These are phyloP conservation scores for Halcyon senegalensis DNA, from an alignment of 2,113 vertebrate genomes.

Conservation along the genomic window DNA sequence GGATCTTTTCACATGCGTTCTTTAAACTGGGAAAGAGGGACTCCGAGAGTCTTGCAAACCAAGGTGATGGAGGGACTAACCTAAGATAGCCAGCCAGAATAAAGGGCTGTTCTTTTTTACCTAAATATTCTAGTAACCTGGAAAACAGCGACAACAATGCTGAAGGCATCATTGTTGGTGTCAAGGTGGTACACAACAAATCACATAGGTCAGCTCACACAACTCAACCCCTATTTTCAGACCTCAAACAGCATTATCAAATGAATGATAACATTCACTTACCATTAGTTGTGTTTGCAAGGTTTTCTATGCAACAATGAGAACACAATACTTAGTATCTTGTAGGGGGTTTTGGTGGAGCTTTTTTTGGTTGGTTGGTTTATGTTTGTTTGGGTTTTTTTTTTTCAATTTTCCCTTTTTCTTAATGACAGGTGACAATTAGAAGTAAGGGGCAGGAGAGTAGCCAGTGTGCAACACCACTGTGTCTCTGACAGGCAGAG, in stretches of 20 bases:
- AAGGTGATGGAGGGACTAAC: not conserved
- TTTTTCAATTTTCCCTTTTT: not conserved
- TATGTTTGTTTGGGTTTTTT: too few relatives aligned
- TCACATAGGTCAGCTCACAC: not conserved
- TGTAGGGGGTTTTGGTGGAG: rapidly evolving
- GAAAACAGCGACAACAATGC: not conserved
- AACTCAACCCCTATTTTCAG: not conserved
- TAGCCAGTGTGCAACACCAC: not conserved
- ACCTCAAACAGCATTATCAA: not conserved
- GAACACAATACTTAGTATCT: not conserved
- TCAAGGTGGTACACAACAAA: not conserved
- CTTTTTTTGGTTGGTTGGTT: too few relatives aligned
- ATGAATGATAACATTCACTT: not conserved
- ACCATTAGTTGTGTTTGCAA: not conserved
- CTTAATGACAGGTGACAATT: not conserved
- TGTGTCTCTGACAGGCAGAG: not conserved
- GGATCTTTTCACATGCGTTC: not conserved
- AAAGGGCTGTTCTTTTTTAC: not conserved
- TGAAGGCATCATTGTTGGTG: not conserved
- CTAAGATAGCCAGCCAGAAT: not conserved
- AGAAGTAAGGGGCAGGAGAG: not conserved
- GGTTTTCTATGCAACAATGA: not conserved
- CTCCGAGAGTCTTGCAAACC: not conserved
- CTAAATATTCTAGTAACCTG: not conserved
- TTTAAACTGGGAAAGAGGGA: not conserved